Percentiles rank a stretch among this genome's conserved stretches.
phyloP scores from a whole-genome alignment of 2,888 invertebrate species.

The Elegia similella region DNA sequence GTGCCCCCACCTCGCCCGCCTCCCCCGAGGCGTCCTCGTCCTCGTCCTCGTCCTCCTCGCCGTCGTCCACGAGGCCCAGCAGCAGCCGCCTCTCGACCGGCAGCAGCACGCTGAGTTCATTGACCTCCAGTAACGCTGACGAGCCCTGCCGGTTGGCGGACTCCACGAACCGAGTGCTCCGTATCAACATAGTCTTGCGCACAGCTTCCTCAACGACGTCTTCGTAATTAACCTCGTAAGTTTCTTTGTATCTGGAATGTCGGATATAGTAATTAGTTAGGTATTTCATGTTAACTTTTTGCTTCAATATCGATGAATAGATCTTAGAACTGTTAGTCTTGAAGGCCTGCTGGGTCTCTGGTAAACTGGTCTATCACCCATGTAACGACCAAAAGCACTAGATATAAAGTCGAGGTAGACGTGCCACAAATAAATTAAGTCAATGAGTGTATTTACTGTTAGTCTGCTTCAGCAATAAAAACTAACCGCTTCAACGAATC shows the following conservation, averaged over 20 bases:
- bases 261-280: background rate
- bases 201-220: conserved; percentile 58
- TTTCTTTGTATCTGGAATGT: conserved; percentile 45
- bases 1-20: conserved; percentile 11
- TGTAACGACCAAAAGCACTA: no score
- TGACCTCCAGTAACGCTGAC: conserved; percentile 45
- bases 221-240: conserved; percentile 46
- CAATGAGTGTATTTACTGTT: no score
- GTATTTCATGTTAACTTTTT: no score
- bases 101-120: conserved; percentile 57
- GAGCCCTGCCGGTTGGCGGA: conserved; percentile 63
- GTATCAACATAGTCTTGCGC: conserved; percentile 56
- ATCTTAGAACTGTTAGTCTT: no score
- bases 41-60: background rate
- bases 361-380: no score
- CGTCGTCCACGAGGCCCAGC: background rate
- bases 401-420: no score
- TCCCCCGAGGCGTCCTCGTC: conserved; percentile 13
- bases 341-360: no score
- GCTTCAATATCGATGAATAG: no score
- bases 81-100: conserved; percentile 39
- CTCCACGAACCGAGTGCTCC: conserved; percentile 47
- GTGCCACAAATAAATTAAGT: no score
- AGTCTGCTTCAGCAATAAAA: no score
- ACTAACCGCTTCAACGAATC: no score